phyloP scores from a whole-genome alignment of 2,113 vertebrate species.

The Lates calcarifer region DNA sequence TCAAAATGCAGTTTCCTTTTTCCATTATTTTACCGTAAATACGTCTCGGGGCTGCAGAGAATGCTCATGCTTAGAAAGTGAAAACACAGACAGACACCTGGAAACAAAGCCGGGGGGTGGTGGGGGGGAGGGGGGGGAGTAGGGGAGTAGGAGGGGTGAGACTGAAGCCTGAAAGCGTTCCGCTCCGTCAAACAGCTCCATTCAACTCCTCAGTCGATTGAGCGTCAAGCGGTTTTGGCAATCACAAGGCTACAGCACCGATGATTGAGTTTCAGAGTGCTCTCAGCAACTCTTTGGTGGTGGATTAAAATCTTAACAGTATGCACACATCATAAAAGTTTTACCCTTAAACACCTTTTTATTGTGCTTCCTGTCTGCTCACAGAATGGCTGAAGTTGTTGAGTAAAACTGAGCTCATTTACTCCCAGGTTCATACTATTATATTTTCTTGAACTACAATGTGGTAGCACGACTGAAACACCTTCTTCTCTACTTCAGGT shows the following conservation, averaged over 20 bases:
- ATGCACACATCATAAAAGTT: slow-evolving; percentile 14
- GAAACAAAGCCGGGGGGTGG: background rate
- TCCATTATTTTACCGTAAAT: slow-evolving; percentile 75
- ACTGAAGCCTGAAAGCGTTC: slow-evolving; percentile 48
- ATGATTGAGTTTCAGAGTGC: slow-evolving; percentile 55
- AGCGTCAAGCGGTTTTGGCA: slow-evolving; percentile 44
- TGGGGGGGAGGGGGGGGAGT: too few relatives aligned
- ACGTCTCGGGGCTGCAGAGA: slow-evolving; percentile 33
- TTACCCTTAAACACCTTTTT: slow-evolving; percentile 57
- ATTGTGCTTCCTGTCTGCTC: slow-evolving; percentile 20
- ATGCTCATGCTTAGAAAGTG: slow-evolving; percentile 36
- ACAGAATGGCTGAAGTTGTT: background rate
- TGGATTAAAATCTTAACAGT: slow-evolving; percentile 23
- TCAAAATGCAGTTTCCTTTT: slow-evolving; percentile 60
- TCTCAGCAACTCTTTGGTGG: slow-evolving; percentile 20
- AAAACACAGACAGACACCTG: slow-evolving; percentile 63
- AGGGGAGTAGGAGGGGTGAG: too few relatives aligned
- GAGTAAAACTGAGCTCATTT: background rate
- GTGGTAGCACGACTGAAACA: slow-evolving; percentile 28
- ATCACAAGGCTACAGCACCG: background rate
- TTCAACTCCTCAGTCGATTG: slow-evolving; percentile 29
- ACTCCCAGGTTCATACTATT: background rate
- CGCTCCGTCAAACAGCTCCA: slow-evolving; percentile 46
- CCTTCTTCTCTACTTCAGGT: slow-evolving; percentile 50
- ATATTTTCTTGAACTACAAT: background rate